phyloP scores from a whole-genome alignment of 2,113 vertebrate genomes.

The Brachyhypopomus gauderio region DNA sequence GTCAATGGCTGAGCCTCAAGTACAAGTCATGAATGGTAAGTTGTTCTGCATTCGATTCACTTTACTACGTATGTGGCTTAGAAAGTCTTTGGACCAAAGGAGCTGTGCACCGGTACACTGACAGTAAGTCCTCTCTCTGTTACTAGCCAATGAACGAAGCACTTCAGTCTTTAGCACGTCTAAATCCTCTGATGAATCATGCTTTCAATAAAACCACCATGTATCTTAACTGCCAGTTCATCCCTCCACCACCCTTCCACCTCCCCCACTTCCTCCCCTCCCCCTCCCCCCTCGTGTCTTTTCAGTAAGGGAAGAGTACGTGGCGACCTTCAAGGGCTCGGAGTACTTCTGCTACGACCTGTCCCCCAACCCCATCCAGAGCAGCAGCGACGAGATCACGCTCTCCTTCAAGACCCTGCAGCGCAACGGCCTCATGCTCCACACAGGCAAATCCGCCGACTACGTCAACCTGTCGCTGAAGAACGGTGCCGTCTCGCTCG shows the following conservation, averaged over 20 bases:
- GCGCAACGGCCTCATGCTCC: slow-evolving; percentile 99
- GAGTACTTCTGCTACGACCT: slow-evolving; percentile 99
- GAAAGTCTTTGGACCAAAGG: slow-evolving; percentile 5
- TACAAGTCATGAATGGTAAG: slow-evolving; percentile 64
- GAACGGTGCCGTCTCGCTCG: slow-evolving; percentile 97
- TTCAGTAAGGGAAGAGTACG: slow-evolving; percentile 95
- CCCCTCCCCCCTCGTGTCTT: slow-evolving; percentile 14
- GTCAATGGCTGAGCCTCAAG: slow-evolving; percentile 33
- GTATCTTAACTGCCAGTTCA: not conserved
- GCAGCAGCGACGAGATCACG: slow-evolving; percentile 99
- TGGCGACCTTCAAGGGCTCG: slow-evolving; percentile 98
- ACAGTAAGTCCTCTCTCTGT: slow-evolving; percentile 8
- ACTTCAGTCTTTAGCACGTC: no score
- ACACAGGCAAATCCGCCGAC: slow-evolving; percentile 98
- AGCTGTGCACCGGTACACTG: not conserved
- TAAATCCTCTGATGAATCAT: no score
- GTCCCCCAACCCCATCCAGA: slow-evolving; percentile 98
- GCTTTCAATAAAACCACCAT: not conserved
- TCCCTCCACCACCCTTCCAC: not conserved
- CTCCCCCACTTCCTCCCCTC: slow-evolving; percentile 8
- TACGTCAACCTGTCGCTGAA: slow-evolving; percentile 99
- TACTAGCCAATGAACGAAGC: not conserved
- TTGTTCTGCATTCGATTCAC: slow-evolving; percentile 52
- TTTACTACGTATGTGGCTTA: not conserved
- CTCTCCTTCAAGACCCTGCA: slow-evolving; percentile 99